Percentiles rank a stretch among this genome's conserved stretches.
Evolutionary conservation across 2,888 invertebrate genomes (phyloP).

Genomic region (Patella depressa): DNA sequence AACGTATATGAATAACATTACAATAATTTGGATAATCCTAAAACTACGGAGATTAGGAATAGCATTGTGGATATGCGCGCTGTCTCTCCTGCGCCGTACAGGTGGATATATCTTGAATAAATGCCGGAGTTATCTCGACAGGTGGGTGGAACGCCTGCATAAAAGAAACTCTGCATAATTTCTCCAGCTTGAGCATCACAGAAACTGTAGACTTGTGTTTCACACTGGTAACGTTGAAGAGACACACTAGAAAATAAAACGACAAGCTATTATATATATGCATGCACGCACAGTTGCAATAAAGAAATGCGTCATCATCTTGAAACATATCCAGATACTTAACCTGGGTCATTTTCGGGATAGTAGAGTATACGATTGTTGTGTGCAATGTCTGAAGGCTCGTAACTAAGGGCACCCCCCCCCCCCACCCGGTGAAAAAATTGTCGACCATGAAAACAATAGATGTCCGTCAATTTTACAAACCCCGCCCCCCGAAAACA

Average conservation of each 20-base stretch:
- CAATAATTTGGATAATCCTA: background rate
- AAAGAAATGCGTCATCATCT: no score
- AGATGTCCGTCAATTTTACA: no score
- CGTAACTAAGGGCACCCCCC: no score
- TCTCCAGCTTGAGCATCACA: conserved; percentile 35
- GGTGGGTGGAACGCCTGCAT: conserved; percentile 32
- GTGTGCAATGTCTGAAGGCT: no score
- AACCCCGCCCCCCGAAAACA: no score
- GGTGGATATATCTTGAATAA: conserved; percentile 30
- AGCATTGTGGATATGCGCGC: conserved; percentile 14
- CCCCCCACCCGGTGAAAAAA: no score
- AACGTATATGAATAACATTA: background rate
- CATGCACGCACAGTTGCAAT: no score
- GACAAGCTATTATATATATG: no score
- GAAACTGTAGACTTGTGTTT: conserved; percentile 37
- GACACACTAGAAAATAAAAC: conserved; percentile 18
- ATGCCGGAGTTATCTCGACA: conserved; percentile 35
- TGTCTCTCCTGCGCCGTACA: conserved; percentile 22
- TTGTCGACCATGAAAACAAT: no score
- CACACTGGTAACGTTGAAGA: conserved; percentile 36
- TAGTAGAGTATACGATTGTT: no score
- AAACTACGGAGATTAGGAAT: background rate
- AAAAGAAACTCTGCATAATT: conserved; percentile 43
- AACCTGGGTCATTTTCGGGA: no score
- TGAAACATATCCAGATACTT: no score